Evolutionary conservation across 2,113 vertebrate species (phyloP), one percentile per base, ranked within the genome.

Genomic region (Apeltes quadracus): DNA sequence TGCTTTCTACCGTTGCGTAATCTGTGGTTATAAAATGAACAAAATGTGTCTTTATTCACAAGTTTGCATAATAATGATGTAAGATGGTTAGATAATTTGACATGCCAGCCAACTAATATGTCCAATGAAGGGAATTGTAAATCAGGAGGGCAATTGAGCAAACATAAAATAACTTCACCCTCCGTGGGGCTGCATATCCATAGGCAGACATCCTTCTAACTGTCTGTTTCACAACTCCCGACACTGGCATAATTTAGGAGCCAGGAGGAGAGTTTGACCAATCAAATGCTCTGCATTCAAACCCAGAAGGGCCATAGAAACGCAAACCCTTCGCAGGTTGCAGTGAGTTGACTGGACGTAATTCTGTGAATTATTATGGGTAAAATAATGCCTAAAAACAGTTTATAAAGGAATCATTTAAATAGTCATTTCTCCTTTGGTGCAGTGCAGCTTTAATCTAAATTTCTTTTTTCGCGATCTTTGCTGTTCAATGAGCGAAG

Each of bases 281-380:
- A 56, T 58, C 51, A 71, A 69, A 75, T 51, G 56, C 78, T 61
- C 75, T 77, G 61, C 63, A 75, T 79, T 86, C 83, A 87, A 85
- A 89, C 78, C 73, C 63, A 63, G 63, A 84, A 72, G 20, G 76
- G 83, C 81, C 58, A 68, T 50, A 89, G 84, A 84, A 81, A 87
- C 61, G 29, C 58, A 75, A 81, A 79, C 56, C 83, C 70, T 79
- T 82, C 79, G 84, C 75, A 85, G 64, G 51, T 64, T 57, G 68
- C 36, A 64, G 65, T 58, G 9, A 11, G 61, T 89, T 79, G 76
- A 25, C 75, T 61, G 58, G 59, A 79, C 41, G 27, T 69, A 72
- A 84, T 72, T 77, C 43, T 63, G 51, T 54, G 43, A 55, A 66
- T 56, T 76, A 69, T 58, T 38, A 48, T 18, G 16, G 61, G n/a